A percentile compares a stretch with the other conserved stretches of the same genome.
These are phyloP conservation scores for Muscina levida DNA, from an alignment of 2,888 invertebrate species.

Conservation along the genomic window DNA sequence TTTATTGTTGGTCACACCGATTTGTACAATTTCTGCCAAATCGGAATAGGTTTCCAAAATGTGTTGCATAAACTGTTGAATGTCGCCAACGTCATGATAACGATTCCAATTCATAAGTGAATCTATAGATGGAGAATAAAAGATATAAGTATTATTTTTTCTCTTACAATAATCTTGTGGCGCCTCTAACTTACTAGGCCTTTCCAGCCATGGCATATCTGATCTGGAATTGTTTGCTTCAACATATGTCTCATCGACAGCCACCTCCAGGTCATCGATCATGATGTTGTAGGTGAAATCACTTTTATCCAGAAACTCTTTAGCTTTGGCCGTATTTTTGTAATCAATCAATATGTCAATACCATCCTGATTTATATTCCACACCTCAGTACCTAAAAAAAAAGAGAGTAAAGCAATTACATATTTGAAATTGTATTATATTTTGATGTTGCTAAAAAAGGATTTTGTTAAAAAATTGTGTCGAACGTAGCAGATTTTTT, in stretches of 20 bases:
- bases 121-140: slow-evolving; percentile 65
- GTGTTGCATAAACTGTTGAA: slow-evolving; percentile 86
- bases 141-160: neutral
- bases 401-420: neutral
- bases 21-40: slow-evolving; percentile 85
- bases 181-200: slow-evolving; percentile 66
- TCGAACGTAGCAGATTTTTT: no score
- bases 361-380: slow-evolving; percentile 79
- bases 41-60: slow-evolving; percentile 86
- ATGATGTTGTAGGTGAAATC: slow-evolving; percentile 85
- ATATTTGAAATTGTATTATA: neutral
- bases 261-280: slow-evolving; percentile 88
- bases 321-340: slow-evolving; percentile 82
- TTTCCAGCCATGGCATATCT: slow-evolving; percentile 74
- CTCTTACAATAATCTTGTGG: neutral
- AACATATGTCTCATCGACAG: slow-evolving; percentile 82
- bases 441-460: neutral
- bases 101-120: slow-evolving; percentile 86
- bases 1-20: slow-evolving; percentile 88
- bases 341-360: slow-evolving; percentile 85
- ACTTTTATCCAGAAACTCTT: slow-evolving; percentile 83
- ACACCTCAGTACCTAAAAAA: slow-evolving; percentile 75
- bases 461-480: no score
- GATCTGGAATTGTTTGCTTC: slow-evolving; percentile 86
- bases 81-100: slow-evolving; percentile 85